phyloP scores from a whole-genome alignment of 1,140 invertebrate genomes.

The Drosophila pseudoobscura region DNA sequence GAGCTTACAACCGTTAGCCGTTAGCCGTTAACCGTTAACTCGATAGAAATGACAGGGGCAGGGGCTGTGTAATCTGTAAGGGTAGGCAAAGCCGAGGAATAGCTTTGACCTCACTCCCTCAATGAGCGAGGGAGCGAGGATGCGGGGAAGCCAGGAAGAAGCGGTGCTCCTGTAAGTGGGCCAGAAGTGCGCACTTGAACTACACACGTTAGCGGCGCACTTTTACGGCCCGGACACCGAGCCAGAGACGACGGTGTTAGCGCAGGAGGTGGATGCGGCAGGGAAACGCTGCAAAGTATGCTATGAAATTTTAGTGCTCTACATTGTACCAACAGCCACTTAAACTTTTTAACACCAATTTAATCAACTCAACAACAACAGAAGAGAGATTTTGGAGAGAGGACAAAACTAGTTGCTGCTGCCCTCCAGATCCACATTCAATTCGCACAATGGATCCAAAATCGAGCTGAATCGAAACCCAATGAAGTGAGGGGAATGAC shows the following conservation, averaged over 20 bases:
- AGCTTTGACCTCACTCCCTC: no score
- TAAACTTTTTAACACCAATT: constrained; percentile 78
- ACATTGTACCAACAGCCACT: constrained; percentile 76
- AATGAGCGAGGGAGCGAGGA: no score
- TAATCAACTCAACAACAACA: constrained; percentile 67
- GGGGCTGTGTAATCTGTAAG: background rate
- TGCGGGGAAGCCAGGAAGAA: background rate
- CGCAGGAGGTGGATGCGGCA: background rate
- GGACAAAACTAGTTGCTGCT: constrained; percentile 35
- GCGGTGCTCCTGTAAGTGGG: constrained; percentile 32
- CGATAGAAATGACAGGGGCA: constrained; percentile 6
- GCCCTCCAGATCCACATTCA: background rate
- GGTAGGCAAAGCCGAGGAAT: constrained; percentile 27
- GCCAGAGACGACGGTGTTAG: background rate
- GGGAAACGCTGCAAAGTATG: constrained; percentile 55
- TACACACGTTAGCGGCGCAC: constrained; percentile 70
- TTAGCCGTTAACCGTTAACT: constrained; percentile 64
- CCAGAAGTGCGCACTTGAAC: constrained; percentile 75
- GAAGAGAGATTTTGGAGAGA: constrained; percentile 1
- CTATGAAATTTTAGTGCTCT: constrained; percentile 74
- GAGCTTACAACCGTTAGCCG: constrained; percentile 74
- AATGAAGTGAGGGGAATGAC: constrained; percentile 45
- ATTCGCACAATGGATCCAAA: constrained; percentile 18
- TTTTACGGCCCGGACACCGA: constrained; percentile 55
- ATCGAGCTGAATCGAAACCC: constrained; percentile 24